Conservation (phyloP, 1,140 invertebrate genomes). For the Penaeus chinensis region DNA sequence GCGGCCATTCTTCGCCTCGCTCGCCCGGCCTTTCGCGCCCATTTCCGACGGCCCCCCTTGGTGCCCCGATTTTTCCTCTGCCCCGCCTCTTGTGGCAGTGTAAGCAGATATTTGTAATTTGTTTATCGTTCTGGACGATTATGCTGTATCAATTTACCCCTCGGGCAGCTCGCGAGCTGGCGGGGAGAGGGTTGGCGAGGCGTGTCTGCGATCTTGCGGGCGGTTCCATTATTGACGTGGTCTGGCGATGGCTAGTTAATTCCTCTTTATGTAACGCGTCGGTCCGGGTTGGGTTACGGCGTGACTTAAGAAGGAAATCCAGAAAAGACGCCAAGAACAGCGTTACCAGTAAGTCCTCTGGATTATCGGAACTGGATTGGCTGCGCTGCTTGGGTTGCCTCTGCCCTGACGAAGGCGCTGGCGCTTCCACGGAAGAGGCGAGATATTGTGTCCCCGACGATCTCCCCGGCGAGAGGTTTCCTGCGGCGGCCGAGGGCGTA, state of each 20-base stretch:
- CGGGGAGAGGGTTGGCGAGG: neutral
- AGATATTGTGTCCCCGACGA: too few relatives aligned
- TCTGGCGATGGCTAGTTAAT: slow-evolving; percentile 1
- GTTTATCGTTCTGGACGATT: slow-evolving; percentile 35
- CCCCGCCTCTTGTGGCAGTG: slow-evolving; percentile 19
- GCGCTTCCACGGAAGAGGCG: too few relatives aligned
- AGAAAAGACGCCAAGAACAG: slow-evolving; percentile 19
- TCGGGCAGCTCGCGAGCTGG: neutral
- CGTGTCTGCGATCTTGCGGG: neutral
- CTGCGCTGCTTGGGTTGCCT: neutral
- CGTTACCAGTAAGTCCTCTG: neutral
- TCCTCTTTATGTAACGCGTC: slow-evolving; percentile 28
- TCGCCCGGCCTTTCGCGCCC: slow-evolving; percentile 21
- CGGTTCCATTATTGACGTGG: neutral
- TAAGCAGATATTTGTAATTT: slow-evolving; percentile 47
- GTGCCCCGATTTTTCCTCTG: slow-evolving; percentile 26
- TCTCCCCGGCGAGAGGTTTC: too few relatives aligned
- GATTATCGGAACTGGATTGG: too few relatives aligned
- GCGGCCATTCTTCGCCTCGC: slow-evolving; percentile 35
- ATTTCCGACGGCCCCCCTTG: slow-evolving; percentile 34
- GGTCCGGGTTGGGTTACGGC: slow-evolving; percentile 32
- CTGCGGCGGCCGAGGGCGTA: too few relatives aligned
- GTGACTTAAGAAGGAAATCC: slow-evolving; percentile 55
- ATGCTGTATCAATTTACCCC: too few relatives aligned
- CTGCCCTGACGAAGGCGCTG: too few relatives aligned